Base-by-base conservation (phyloP, 92 coral and sea anemone species). In the Epizoanthus rinbou region DNA sequence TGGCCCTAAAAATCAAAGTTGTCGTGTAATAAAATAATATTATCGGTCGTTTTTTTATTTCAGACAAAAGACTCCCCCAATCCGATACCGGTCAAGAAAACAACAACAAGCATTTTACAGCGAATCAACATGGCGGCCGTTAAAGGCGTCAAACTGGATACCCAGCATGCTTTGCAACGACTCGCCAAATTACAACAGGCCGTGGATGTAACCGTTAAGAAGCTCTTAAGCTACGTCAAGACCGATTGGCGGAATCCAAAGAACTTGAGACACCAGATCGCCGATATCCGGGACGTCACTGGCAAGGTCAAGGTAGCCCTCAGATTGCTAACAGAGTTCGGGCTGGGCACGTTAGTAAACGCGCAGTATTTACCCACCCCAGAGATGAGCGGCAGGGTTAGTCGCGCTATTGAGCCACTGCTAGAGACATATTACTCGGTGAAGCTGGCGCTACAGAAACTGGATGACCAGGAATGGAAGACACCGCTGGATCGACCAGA, bases 111-210 rank as follows among this genome's bases (percentile, higher is more conserved):
- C 54, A 93, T 96, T 53, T 70, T 94, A 25, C 94, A 96, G 37
- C 90, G 98, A 37, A 96, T 96, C 57, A 92, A 96, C 88, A 96
- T 96, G 98, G 76, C 89, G 43, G 97, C 97, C 56, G 98, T 96
- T 19, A 94, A 93, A 75, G 98, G 90, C 15, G 58, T 96, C 17
- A 92, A 88, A 60, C 67, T 93, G 57, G 93, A 89, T 31, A 89
- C 90, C 23, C 81, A 87, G 9, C 89, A 84, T 17, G 98, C 98
- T 0, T 81, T 94, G 68, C 93, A 91, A 52, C 88, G 97, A 64
- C 81, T 96, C 18, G 88, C 88, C 66, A 96, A 94, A 81, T 91
- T 96, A 25, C 98, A 96, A 67, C 98, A 96, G 85, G 98, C 98
- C 1, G 98, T 96, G 2, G 92, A 96, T 72, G 98, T 86, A 13